Evolutionary conservation across 2,797 vertebrate genomes (phyloP).

Genomic region (Amniataba percoides): DNA sequence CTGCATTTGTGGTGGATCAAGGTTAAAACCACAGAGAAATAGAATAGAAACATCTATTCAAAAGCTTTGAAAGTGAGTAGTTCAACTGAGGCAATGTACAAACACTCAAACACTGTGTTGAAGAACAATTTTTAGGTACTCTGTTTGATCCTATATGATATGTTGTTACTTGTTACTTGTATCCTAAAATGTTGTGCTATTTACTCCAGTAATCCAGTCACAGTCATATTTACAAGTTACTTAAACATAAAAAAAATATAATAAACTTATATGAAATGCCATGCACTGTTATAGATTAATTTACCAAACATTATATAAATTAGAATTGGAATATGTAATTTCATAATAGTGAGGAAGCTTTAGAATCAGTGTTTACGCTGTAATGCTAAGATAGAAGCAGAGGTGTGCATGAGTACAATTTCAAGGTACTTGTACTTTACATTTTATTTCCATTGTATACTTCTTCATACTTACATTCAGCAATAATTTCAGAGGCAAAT

Average conservation of each 20-base stretch:
- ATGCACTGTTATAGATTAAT: too few species aligned
- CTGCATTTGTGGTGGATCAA: slow-evolving; percentile 36
- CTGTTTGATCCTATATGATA: neutral
- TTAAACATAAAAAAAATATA: neutral
- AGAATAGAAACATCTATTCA: neutral
- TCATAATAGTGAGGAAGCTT: too few species aligned
- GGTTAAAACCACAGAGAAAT: slow-evolving; percentile 26
- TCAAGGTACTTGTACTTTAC: neutral
- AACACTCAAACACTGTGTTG: neutral
- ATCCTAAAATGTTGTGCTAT: neutral
- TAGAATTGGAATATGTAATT: too few species aligned
- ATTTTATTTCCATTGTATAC: neutral
- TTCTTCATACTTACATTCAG: neutral
- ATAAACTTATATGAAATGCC: too few species aligned
- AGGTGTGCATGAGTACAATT: neutral
- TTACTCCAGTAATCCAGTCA: neutral
- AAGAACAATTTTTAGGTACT: neutral
- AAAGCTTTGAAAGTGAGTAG: slow-evolving; percentile 2
- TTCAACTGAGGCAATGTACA: neutral
- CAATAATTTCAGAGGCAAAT: neutral
- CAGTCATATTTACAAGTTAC: neutral
- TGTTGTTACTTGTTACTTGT: neutral
- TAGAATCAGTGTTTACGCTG: neutral
- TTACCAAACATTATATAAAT: too few species aligned
- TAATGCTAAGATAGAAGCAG: neutral